Conservation (phyloP, 2,113 vertebrate species). For the Lanius ludovicianus region DNA sequence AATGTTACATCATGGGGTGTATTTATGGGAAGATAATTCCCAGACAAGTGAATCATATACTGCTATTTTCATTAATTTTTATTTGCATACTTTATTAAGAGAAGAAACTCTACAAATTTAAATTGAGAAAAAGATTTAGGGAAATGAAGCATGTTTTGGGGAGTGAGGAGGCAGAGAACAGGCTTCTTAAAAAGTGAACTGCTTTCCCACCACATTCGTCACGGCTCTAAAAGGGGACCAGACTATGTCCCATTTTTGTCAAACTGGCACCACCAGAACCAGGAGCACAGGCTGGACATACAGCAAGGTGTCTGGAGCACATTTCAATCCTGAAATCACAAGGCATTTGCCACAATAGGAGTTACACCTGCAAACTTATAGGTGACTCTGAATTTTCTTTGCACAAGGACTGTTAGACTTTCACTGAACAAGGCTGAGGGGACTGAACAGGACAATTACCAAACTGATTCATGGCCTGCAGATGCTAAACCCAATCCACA, state of each 20-base stretch:
- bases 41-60: neutral
- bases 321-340: neutral
- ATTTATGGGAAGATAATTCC: neutral
- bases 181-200: neutral
- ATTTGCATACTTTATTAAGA: neutral
- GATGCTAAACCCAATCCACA: neutral
- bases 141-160: neutral
- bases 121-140: neutral
- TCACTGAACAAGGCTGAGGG: neutral
- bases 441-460: neutral
- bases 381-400: neutral
- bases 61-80: neutral
- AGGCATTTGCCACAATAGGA: neutral
- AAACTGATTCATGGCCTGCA: neutral
- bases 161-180: rapidly evolving
- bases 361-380: neutral
- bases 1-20: neutral
- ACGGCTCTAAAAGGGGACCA: neutral
- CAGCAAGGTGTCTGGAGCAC: neutral
- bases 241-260: neutral
- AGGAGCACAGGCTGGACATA: neutral
- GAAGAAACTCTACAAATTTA: neutral
- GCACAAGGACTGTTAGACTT: neutral
- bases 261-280: neutral
- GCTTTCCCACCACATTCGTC: neutral